These are phyloP conservation scores for Danio tinwini DNA, from an alignment of 2,797 vertebrate species.

Conservation along the genomic window DNA sequence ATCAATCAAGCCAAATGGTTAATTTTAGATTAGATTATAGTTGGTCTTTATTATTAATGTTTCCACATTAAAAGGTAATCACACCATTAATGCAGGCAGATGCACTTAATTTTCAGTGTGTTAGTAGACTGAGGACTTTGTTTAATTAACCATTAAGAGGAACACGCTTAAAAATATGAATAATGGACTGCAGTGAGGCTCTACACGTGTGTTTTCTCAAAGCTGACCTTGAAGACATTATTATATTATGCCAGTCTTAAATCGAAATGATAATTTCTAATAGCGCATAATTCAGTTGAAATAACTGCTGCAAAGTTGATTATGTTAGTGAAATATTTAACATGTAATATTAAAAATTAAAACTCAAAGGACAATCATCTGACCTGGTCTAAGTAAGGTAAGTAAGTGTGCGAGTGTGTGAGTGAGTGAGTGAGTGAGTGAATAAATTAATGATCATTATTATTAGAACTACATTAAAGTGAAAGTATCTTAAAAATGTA, in stretches of 20 bases:
- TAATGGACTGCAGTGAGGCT: neutral
- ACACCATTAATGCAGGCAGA: slow-evolving; percentile 31
- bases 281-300: neutral
- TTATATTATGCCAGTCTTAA: neutral
- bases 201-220: neutral
- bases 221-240: neutral
- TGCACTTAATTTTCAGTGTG: slow-evolving; percentile 12
- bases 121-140: slow-evolving; percentile 1
- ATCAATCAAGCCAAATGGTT: slow-evolving; percentile 19
- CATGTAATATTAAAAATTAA: too few relatives aligned
- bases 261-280: neutral
- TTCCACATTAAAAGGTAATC: slow-evolving; percentile 35
- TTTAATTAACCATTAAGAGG: neutral
- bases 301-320: neutral
- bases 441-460: too few relatives aligned
- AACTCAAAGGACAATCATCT: too few relatives aligned
- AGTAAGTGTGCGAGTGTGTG: too few relatives aligned
- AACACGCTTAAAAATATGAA: neutral
- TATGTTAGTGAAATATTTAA: neutral
- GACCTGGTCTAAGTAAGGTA: too few relatives aligned
- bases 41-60: slow-evolving; percentile 34
- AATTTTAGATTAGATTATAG: slow-evolving; percentile 7
- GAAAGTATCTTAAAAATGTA: too few relatives aligned
- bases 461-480: too few relatives aligned
- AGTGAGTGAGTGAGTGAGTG: too few relatives aligned